phyloP scores from a whole-genome alignment of 2,113 vertebrate species.

The Propithecus coquereli region DNA sequence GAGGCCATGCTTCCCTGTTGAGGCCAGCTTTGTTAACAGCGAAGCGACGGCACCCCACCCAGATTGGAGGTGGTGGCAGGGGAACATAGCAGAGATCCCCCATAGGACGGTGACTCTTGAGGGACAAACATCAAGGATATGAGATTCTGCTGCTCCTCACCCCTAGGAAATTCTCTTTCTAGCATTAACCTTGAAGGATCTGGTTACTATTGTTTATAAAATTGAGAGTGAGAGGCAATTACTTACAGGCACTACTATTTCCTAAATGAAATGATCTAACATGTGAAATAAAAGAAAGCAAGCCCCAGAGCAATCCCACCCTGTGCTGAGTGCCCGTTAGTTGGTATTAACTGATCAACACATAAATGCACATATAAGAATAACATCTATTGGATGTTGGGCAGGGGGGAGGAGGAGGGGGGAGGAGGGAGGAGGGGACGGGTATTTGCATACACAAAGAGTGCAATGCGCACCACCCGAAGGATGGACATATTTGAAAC shows the following conservation, averaged over 20 bases:
- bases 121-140: neutral
- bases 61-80: neutral
- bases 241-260: neutral
- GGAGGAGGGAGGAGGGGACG: too few relatives aligned
- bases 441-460: too few relatives aligned
- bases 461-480: too few relatives aligned
- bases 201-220: neutral
- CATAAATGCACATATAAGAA: too few relatives aligned
- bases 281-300: neutral
- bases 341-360: too few relatives aligned
- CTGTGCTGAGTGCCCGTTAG: neutral
- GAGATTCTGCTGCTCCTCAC: neutral
- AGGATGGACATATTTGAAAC: too few relatives aligned
- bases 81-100: neutral
- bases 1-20: neutral
- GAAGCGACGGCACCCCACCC: neutral
- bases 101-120: neutral
- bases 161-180: neutral
- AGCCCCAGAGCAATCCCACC: neutral
- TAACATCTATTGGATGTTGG: too few relatives aligned
- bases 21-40: neutral
- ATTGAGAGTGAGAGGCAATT: neutral
- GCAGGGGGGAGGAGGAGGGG: too few relatives aligned
- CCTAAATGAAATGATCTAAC: neutral
- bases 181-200: neutral